phyloP scores from a whole-genome alignment of 2,113 vertebrate species.

The cat (Felis catus) region F.catus_Fca126_mat1.0 CM031425.1:30561501-30562000 shows the following conservation, averaged over 20 bases:
- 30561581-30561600: background rate
- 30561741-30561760: background rate
- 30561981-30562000: background rate
- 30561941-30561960: background rate
- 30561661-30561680: background rate
- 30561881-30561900: background rate
- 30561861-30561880: background rate
- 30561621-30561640: background rate
- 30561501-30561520: background rate
- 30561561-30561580: background rate
- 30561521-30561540: background rate
- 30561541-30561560: background rate
- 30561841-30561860: background rate
- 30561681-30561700: background rate
- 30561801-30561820: background rate
- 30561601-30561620: background rate
- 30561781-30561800: background rate
- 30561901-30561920: background rate
- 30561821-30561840: background rate
- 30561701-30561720: background rate
- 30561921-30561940: background rate
- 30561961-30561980: background rate
- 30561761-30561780: background rate
- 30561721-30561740: background rate
- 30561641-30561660: conserved; percentile 17